Conservation (phyloP, 2,888 invertebrate species). For the Papilio elwesi region DNA sequence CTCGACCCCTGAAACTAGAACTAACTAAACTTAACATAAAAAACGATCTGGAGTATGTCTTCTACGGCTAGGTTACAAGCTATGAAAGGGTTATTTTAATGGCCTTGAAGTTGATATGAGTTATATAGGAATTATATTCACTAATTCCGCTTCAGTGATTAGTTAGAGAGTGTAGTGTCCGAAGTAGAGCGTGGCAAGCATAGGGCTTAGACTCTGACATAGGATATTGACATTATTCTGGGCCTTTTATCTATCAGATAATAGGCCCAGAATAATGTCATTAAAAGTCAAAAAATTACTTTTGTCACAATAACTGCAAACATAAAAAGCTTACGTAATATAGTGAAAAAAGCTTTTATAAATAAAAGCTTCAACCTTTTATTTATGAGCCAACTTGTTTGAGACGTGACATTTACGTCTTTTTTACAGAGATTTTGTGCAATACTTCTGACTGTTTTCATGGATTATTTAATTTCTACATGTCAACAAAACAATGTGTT, state of each 20-base stretch:
- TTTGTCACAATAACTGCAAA: neutral
- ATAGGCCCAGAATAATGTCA: too few species aligned
- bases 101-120: constrained; percentile 13
- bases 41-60: too few species aligned
- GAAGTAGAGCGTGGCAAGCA: constrained; percentile 54
- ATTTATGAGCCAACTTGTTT: constrained; percentile 21
- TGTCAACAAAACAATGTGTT: neutral
- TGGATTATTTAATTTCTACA: constrained; percentile 50
- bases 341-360: constrained; percentile 4
- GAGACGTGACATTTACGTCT: constrained; percentile 10
- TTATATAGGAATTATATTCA: constrained; percentile 15
- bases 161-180: constrained; percentile 35
- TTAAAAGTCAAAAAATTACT: too few species aligned
- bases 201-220: constrained; percentile 65
- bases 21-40: too few species aligned
- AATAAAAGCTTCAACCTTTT: constrained; percentile 19
- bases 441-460: neutral
- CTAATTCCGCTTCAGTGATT: constrained; percentile 30
- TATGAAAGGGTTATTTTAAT: neutral
- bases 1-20: too few species aligned
- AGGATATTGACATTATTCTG: constrained; percentile 47
- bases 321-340: neutral
- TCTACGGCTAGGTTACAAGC: too few species aligned
- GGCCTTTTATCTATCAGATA: neutral
- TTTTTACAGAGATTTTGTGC: neutral